These are phyloP conservation scores for Tipula unca DNA, from an alignment of 2,888 invertebrate species.

Conservation along the genomic window DNA sequence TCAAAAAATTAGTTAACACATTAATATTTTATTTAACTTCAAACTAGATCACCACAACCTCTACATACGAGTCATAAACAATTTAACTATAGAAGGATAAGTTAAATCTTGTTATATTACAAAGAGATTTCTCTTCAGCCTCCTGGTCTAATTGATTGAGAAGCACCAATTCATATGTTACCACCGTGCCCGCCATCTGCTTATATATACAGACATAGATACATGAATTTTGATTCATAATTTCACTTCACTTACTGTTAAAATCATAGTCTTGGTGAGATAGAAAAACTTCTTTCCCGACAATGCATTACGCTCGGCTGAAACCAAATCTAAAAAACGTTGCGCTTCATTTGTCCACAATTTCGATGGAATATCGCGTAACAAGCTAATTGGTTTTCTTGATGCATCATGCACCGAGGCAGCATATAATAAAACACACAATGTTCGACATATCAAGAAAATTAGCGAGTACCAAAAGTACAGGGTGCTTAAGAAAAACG, in stretches of 20 bases:
- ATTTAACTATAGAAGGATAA: too few species aligned
- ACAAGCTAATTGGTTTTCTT: constrained; percentile 43
- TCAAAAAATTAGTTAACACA: too few species aligned
- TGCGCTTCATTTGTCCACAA: constrained; percentile 39
- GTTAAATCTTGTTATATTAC: neutral
- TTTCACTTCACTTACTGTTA: too few species aligned
- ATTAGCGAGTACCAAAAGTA: constrained; percentile 50
- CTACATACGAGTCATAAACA: too few species aligned
- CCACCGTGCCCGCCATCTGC: constrained; percentile 54
- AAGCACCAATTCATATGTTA: constrained; percentile 57
- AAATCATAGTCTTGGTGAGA: constrained; percentile 48
- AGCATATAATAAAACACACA: constrained; percentile 47
- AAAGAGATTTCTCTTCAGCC: neutral
- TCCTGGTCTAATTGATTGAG: constrained; percentile 47
- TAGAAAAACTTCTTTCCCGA: constrained; percentile 54
- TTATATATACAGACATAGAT: too few species aligned
- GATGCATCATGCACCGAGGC: constrained; percentile 50
- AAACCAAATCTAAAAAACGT: constrained; percentile 40
- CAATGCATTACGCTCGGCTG: constrained; percentile 47
- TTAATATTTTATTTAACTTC: too few species aligned
- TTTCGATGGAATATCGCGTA: constrained; percentile 38
- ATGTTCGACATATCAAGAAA: constrained; percentile 46
- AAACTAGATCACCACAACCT: too few species aligned
- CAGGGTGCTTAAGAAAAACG: neutral
- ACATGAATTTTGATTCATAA: too few species aligned